A percentile compares a stretch with the other conserved stretches of the same genome.
Evolutionary conservation across 37 sponge, comb jelly and placozoan genomes (phyloP).

Genomic region (Axinella damicornis): DNA sequence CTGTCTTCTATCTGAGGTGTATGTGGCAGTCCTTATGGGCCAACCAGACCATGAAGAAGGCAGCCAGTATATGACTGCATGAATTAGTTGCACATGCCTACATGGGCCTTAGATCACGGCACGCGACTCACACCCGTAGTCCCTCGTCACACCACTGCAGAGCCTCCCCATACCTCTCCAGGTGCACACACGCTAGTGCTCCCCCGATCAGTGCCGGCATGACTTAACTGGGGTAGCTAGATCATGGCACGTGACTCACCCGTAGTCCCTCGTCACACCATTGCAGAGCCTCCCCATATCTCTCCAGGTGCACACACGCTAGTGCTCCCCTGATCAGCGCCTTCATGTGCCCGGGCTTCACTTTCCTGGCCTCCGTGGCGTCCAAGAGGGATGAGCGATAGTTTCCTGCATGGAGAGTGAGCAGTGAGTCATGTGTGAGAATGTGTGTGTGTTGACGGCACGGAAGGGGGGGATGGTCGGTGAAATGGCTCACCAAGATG

Average conservation of each 20-base stretch:
- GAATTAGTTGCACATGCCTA: too few species aligned
- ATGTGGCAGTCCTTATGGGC: too few species aligned
- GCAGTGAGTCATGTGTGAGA: too few species aligned
- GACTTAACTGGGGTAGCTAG: neutral
- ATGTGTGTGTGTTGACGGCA: too few species aligned
- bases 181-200: conserved; percentile 58
- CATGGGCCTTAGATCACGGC: too few species aligned
- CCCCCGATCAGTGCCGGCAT: conserved; percentile 82
- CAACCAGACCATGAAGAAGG: too few species aligned
- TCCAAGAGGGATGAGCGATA: conserved; percentile 79
- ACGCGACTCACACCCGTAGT: conserved; percentile 28
- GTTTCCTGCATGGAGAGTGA: conserved; percentile 69
- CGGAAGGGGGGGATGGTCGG: too few species aligned
- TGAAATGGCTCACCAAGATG: conserved; percentile 63
- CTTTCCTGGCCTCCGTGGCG: conserved; percentile 58
- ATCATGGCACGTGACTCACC: conserved; percentile 15
- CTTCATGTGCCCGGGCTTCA: conserved; percentile 80
- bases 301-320: conserved; percentile 52
- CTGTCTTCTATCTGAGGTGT: too few species aligned
- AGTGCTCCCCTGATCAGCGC: conserved; percentile 80
- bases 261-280: conserved; percentile 87
- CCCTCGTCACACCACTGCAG: conserved; percentile 89
- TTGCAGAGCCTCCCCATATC: conserved; percentile 66
- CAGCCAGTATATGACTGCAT: too few species aligned
- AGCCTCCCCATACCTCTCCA: conserved; percentile 68